Evolutionary conservation across 2,888 invertebrate genomes (phyloP), one percentile per base, ranked within the genome.

Genomic region (Cheilosia impressa): DNA sequence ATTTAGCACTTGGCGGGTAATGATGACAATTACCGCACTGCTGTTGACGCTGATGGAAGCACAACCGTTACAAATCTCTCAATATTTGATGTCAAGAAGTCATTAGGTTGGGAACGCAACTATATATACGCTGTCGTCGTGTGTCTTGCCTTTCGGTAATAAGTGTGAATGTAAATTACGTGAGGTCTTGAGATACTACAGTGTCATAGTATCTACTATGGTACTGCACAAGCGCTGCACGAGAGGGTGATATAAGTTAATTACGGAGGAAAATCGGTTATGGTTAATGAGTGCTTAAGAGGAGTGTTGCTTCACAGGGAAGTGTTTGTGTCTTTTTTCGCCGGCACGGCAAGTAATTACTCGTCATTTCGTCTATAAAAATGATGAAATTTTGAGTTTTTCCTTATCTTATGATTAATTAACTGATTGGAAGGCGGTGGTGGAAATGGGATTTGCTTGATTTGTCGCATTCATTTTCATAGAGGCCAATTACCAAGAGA

Each of bases 11-110:
- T 50, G 68, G 19, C 66, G 53, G 58, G 71, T 83, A 73, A 73
- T 72, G 79, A 83, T 79, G 83, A 83, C 83, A 83, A 83, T 79
- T 83, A 83, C 62, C 68, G 62, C 57, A 68, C 60, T 58, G 65
- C 62, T 77, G 82, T 72, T 82, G 83, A 83, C 78, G 68, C 78
- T 83, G 78, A 83, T 83, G 83, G 83, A 73, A 79, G 73, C 52
- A 73, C 50, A 57, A 41, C 62, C 73, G 72, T 79, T 83, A 79
- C 78, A 79, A 83, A 83, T 83, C 83, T 78, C 83, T 83, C 83
- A 73, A 83, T 83, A 83, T 73, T 79, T 83, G 83, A 83, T 83
- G 83, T 79, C 78, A 79, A 83, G 83, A 79, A 83, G 83, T 79
- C 78, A 83, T 83, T 79, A 83, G 78, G 79, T 63, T 78, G 83